Percentiles rank a stretch among this genome's conserved stretches.
Evolutionary conservation across 2,113 vertebrate species (phyloP).

Genomic region (Pluvianellus socialis): DNA sequence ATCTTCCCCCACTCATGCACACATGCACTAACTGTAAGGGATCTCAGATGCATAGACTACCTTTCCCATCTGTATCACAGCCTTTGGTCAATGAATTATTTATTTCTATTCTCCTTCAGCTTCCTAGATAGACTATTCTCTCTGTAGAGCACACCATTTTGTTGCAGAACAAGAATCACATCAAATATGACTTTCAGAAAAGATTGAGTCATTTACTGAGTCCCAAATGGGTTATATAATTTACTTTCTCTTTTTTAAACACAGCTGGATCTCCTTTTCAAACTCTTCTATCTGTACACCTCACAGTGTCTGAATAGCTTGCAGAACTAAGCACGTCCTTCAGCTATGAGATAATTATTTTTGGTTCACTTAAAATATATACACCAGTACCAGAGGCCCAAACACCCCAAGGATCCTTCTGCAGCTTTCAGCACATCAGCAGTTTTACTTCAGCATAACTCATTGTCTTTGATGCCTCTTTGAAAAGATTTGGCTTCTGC

Average conservation of each 20-base stretch:
- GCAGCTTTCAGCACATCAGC: not conserved
- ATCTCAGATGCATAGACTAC: not conserved
- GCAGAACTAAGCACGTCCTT: constrained; percentile 23
- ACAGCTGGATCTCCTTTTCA: not conserved
- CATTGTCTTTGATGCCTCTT: constrained; percentile 44
- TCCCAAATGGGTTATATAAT: not conserved
- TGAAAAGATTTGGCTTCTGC: constrained; percentile 40
- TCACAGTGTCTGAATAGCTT: constrained; percentile 23
- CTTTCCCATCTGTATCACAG: not conserved
- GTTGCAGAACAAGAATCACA: not conserved
- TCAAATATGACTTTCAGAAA: not conserved
- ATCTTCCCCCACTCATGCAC: not conserved
- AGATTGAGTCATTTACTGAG: not conserved
- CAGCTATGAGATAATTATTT: constrained; percentile 50
- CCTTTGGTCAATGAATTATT: not conserved
- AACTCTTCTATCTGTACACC: not conserved
- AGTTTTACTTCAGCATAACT: not conserved
- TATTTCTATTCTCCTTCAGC: constrained; percentile 8
- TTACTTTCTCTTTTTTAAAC: not conserved
- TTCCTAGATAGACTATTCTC: not conserved
- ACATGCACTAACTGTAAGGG: not conserved
- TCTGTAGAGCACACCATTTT: not conserved
- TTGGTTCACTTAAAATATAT: constrained; percentile 49
- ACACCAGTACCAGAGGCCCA: constrained; percentile 21
- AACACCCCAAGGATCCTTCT: constrained; percentile 44